Evolutionary conservation across 2,113 vertebrate species (phyloP).

Genomic region (Rallus limicola): DNA sequence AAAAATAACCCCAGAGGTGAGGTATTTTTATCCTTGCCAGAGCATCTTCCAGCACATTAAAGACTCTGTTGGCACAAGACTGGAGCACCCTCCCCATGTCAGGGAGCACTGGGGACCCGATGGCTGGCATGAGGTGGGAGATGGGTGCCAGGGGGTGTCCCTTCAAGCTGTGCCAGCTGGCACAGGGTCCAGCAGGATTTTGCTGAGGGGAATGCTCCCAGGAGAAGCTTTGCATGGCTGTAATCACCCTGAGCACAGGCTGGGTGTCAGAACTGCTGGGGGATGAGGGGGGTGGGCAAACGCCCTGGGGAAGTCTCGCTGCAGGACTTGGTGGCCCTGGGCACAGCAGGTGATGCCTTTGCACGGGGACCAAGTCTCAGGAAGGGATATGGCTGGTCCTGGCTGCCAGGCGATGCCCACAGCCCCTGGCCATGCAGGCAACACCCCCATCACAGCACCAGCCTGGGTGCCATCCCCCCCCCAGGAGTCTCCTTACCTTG

Average conservation of each 20-base stretch:
- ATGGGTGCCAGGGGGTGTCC: not conserved
- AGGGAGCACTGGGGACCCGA: accelerated
- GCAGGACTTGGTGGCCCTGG: not conserved
- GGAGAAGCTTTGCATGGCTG: not conserved
- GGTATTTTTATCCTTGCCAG: not conserved
- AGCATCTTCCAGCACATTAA: accelerated
- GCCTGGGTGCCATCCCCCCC: accelerated
- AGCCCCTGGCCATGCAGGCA: accelerated
- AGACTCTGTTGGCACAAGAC: not conserved
- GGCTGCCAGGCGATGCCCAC: not conserved
- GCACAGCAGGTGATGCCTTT: not conserved
- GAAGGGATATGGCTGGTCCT: not conserved
- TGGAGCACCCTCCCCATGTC: not conserved
- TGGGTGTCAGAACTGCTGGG: not conserved
- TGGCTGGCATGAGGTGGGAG: accelerated
- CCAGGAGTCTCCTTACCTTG: not conserved
- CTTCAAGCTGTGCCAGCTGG: accelerated
- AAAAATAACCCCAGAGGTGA: not conserved
- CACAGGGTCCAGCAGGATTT: not conserved
- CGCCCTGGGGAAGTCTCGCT: not conserved
- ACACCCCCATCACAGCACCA: not conserved
- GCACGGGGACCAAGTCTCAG: accelerated
- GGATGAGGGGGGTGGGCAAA: not conserved
- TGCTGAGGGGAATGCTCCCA: not conserved
- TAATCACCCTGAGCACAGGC: accelerated